Evolutionary conservation across 2,888 invertebrate species (phyloP), one percentile per base, ranked within the genome.

Genomic region (Cryptocephalus moraei): DNA sequence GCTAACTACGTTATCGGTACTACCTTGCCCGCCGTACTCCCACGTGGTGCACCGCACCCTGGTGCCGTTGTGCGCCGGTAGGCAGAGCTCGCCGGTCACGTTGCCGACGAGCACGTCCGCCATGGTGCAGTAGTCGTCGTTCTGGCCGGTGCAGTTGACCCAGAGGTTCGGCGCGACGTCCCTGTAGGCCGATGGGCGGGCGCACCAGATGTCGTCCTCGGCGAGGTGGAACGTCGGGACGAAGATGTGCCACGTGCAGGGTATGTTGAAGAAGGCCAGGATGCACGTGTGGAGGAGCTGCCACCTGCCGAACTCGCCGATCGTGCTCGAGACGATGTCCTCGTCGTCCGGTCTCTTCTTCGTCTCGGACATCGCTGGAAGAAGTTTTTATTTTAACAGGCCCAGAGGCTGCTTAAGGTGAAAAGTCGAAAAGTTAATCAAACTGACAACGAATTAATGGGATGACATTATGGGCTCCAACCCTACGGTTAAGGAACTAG

Each of bases 221-320:
- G 78, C 78, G 43, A 82, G 81, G 75, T 81, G 83, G 68, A 87
- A 87, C 0, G 85, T 83, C 36, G 84, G 81, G 44, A 82, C 77
- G 67, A 83, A 84, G 62, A 87, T 87, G 69, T 86, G 87, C 73
- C 85, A 86, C 39, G 86, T 87, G 69, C 86, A 86, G 1, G 86
- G 86, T 59, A 87, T 78, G 61, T 86, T 86, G 72, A 86, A 82
- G 41, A 87, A 72, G 2, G 86, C 83, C 52, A 87, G 70, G 40
- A 86, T 71, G 62, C 86, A 81, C 4, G 86, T 86, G 72, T 84
- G 79, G 51, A 82, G 66, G 49, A 85, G 72, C 69, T 87, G 87
- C 86, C 86, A 87, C 55, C 79, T 76, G 42, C 87, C 87, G 64
- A 81, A 86, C 61, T 84, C 79, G 2, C 87, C 87, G 57, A 86